Percentiles rank a stretch among this genome's conserved stretches.
phyloP scores from a whole-genome alignment of 2,888 invertebrate species.

The Gasteruption jaculator region DNA sequence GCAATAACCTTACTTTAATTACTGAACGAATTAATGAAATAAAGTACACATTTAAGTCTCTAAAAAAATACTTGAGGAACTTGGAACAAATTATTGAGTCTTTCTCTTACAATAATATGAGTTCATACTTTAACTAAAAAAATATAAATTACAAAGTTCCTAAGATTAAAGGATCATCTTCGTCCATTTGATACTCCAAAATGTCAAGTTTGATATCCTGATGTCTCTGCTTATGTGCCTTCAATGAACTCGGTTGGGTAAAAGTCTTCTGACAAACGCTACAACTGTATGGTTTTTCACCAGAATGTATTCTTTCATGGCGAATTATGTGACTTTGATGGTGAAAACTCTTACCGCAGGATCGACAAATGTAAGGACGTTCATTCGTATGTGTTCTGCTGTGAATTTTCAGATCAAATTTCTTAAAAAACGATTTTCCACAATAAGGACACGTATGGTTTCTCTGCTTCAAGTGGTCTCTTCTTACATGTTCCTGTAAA shows the following conservation, averaged over 20 bases:
- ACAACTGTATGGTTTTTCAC: conserved; percentile 39
- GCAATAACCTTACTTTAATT: too few relatives aligned
- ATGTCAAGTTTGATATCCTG: conserved; percentile 32
- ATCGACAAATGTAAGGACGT: conserved; percentile 45
- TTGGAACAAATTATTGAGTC: too few relatives aligned
- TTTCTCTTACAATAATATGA: too few relatives aligned
- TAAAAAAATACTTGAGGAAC: too few relatives aligned
- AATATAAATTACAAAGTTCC: conserved; percentile 12
- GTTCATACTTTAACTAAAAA: too few relatives aligned
- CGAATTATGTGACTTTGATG: conserved; percentile 48
- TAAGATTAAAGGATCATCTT: conserved; percentile 30
- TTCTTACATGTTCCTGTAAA: conserved; percentile 45
- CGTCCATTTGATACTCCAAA: conserved; percentile 34
- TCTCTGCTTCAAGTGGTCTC: conserved; percentile 46
- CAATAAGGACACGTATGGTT: conserved; percentile 44
- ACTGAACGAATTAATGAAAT: too few relatives aligned
- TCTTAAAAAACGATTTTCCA: conserved; percentile 47
- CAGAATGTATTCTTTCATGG: conserved; percentile 46
- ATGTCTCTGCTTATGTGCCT: conserved; percentile 35
- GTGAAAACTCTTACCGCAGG: conserved; percentile 46
- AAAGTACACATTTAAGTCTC: too few relatives aligned
- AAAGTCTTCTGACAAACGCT: conserved; percentile 39
- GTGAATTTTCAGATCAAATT: conserved; percentile 48
- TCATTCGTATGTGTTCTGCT: conserved; percentile 47
- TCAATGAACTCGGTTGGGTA: conserved; percentile 37